These are phyloP conservation scores for Drosophila subpulchrella DNA, from an alignment of 1,140 invertebrate species.

Conservation along the genomic window DNA sequence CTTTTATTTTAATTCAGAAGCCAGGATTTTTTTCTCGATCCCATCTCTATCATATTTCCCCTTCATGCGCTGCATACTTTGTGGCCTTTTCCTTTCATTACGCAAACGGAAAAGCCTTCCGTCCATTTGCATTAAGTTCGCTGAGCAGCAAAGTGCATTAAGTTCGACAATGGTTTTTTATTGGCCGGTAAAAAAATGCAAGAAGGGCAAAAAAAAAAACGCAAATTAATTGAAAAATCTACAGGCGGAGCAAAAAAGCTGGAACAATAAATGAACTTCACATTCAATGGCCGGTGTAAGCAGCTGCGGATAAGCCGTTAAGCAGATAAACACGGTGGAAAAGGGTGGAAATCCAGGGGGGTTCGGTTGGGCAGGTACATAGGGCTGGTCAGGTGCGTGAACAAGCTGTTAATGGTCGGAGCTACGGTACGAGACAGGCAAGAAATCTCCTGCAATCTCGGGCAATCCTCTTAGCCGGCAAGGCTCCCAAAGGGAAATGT, in stretches of 20 bases:
- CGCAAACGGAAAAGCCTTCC: constrained; percentile 3
- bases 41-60: constrained; percentile 5
- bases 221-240: constrained; percentile 37
- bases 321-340: constrained; percentile 37
- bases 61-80: constrained; percentile 15
- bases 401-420: constrained; percentile 28
- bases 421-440: neutral
- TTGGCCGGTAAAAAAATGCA: constrained; percentile 13
- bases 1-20: too few species aligned
- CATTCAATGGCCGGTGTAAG: constrained; percentile 31
- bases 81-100: constrained; percentile 27
- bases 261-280: constrained; percentile 43
- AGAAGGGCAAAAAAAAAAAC: too few species aligned
- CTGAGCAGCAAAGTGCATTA: constrained; percentile 46
- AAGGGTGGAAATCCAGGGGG: constrained; percentile 6
- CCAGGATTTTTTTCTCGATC: neutral
- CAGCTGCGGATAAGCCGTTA: constrained; percentile 50
- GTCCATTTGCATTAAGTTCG: constrained; percentile 43
- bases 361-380: neutral
- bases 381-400: constrained; percentile 23
- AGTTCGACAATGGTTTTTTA: constrained; percentile 48
- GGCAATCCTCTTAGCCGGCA: constrained; percentile 51
- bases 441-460: constrained; percentile 36
- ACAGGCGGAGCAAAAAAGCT: neutral
- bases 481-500: constrained; percentile 9